Evolutionary conservation across 2,888 invertebrate species (phyloP).

Genomic region (Odontocerum albicorne): DNA sequence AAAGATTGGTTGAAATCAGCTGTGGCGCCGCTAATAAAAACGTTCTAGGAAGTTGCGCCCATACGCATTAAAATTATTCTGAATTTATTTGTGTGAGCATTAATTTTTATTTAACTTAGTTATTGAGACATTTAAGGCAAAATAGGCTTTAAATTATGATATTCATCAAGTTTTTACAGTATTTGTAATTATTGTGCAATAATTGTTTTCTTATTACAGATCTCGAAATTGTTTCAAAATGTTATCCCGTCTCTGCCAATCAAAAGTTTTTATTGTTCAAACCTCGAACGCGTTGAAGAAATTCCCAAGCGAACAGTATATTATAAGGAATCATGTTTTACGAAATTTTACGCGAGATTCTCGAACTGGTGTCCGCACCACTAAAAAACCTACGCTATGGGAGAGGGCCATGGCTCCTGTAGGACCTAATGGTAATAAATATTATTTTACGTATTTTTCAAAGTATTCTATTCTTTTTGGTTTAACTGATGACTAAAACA

Average conservation of each 20-base stretch:
- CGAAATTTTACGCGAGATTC: constrained; percentile 60
- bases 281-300: constrained; percentile 47
- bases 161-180: background rate
- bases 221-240: constrained; percentile 41
- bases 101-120: too few species aligned
- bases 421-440: constrained; percentile 67
- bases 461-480: too few species aligned
- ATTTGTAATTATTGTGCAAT: background rate
- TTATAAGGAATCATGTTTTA: constrained; percentile 53
- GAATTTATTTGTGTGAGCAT: too few species aligned
- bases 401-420: constrained; percentile 78
- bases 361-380: constrained; percentile 47
- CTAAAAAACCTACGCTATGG: constrained; percentile 61
- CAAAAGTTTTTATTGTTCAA: constrained; percentile 45
- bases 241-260: constrained; percentile 55
- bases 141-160: too few species aligned
- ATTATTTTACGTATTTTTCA: too few species aligned
- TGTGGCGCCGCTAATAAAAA: too few species aligned
- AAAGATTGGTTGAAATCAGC: too few species aligned
- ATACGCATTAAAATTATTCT: too few species aligned
- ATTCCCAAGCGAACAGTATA: constrained; percentile 50
- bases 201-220: background rate
- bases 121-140: too few species aligned
- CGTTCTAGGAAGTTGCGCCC: too few species aligned
- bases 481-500: too few species aligned